These are phyloP conservation scores for Zapus hudsonius DNA, from an alignment of 2,113 vertebrate genomes.

Conservation along the genomic window DNA sequence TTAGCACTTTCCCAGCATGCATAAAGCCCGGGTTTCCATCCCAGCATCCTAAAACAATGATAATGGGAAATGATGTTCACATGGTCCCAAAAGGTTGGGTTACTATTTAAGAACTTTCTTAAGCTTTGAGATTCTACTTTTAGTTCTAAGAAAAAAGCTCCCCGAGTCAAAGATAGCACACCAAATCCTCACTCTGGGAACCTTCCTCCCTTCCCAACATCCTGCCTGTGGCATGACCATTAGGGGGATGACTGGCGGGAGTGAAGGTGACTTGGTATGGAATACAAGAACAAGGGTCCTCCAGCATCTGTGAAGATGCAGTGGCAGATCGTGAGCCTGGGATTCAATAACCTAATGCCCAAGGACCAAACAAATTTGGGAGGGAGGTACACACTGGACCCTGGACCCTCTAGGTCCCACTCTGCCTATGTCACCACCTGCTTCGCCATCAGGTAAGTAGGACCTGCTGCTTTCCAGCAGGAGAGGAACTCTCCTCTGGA, in stretches of 20 bases:
- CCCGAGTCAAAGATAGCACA: neutral
- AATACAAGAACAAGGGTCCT: neutral
- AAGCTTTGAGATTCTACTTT: neutral
- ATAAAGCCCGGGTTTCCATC: neutral
- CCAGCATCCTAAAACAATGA: neutral
- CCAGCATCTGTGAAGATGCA: accelerated
- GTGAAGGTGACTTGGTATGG: too few species aligned
- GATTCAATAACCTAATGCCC: neutral
- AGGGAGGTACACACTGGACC: accelerated
- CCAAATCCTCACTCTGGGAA: accelerated
- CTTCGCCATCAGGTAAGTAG: neutral
- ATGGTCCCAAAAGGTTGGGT: neutral
- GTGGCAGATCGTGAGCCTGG: accelerated
- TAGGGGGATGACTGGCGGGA: accelerated
- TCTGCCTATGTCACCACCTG: accelerated
- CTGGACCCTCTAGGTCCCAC: accelerated
- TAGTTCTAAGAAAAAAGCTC: neutral
- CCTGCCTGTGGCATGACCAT: neutral
- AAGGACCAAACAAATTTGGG: neutral
- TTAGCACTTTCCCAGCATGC: neutral
- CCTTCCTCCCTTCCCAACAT: neutral
- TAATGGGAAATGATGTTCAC: neutral
- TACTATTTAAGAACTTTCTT: neutral
- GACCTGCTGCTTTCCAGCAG: neutral
- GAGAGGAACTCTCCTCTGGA: neutral